Conservation (phyloP, 2,113 vertebrate species). For the Hemicordylus capensis region DNA sequence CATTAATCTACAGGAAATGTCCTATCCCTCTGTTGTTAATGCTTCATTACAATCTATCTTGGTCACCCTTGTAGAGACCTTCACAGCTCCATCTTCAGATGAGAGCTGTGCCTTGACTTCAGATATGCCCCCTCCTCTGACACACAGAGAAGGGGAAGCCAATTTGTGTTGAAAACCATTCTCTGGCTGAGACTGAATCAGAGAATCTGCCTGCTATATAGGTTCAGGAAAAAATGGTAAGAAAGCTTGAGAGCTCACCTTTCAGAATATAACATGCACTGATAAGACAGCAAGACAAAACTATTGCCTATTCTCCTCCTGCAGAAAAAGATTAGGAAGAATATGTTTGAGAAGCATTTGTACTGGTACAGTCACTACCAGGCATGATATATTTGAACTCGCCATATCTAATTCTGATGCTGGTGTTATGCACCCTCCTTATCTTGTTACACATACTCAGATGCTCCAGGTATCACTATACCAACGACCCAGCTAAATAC, state of each 20-base stretch:
- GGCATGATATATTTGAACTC: background rate
- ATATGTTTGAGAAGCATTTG: background rate
- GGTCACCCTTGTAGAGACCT: slow-evolving; percentile 25
- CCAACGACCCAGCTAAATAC: too few species aligned
- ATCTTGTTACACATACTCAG: too few species aligned
- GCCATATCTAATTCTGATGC: background rate
- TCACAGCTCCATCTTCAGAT: slow-evolving; percentile 5
- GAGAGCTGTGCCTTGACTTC: background rate
- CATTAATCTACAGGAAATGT: slow-evolving; percentile 26
- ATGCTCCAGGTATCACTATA: too few species aligned
- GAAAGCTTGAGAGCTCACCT: background rate
- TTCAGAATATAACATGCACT: background rate
- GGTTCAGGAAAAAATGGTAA: background rate
- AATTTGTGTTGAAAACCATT: background rate
- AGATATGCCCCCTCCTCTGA: background rate
- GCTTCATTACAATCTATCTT: slow-evolving; percentile 19
- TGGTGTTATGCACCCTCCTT: too few species aligned
- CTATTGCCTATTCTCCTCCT: background rate
- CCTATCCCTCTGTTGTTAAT: slow-evolving; percentile 10
- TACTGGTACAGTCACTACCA: background rate
- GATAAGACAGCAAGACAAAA: background rate
- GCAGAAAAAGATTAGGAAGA: background rate
- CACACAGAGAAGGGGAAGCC: background rate
- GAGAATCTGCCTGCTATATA: background rate
- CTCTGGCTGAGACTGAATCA: background rate